A percentile compares a stretch with the other conserved stretches of the same genome.
These are phyloP conservation scores for Leptinotarsa defecta DNA, from an alignment of 1,140 invertebrate genomes.

Conservation along the genomic window DNA sequence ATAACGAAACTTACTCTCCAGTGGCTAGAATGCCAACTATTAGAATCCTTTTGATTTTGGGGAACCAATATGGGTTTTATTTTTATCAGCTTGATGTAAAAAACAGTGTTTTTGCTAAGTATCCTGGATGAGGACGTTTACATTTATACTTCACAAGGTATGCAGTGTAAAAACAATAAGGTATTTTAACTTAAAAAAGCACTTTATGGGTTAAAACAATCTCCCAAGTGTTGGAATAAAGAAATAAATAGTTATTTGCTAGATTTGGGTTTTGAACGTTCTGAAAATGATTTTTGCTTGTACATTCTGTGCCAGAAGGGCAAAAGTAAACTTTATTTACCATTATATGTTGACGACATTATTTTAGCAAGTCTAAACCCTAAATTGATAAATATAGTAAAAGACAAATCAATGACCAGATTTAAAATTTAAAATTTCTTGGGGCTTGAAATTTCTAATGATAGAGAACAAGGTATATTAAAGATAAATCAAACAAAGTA, in stretches of 20 bases:
- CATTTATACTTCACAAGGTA: constrained; percentile 23
- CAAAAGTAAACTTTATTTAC: constrained; percentile 23
- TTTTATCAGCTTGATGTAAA: neutral
- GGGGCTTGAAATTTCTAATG: constrained; percentile 19
- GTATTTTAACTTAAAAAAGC: constrained; percentile 50
- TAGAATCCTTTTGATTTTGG: neutral
- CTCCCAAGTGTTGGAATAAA: constrained; percentile 52
- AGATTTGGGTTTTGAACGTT: constrained; percentile 26
- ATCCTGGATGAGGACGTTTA: neutral
- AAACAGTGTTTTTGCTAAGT: too few species aligned
- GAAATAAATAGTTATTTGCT: constrained; percentile 28
- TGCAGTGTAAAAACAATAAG: constrained; percentile 13
- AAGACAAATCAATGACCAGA: neutral
- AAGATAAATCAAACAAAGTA: constrained; percentile 18
- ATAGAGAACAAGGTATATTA: constrained; percentile 16
- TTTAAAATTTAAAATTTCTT: constrained; percentile 11
- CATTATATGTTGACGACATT: constrained; percentile 32
- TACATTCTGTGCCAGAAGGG: neutral
- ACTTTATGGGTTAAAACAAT: constrained; percentile 53
- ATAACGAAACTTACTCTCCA: too few species aligned
- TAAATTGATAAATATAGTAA: constrained; percentile 15
- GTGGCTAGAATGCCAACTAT: too few species aligned
- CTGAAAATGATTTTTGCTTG: constrained; percentile 30
- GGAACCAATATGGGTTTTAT: neutral
- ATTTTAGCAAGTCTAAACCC: constrained; percentile 19